phyloP scores from a whole-genome alignment of 37 sponge, comb jelly and placozoan genomes.

The Cliona cf. orientalis region DNA sequence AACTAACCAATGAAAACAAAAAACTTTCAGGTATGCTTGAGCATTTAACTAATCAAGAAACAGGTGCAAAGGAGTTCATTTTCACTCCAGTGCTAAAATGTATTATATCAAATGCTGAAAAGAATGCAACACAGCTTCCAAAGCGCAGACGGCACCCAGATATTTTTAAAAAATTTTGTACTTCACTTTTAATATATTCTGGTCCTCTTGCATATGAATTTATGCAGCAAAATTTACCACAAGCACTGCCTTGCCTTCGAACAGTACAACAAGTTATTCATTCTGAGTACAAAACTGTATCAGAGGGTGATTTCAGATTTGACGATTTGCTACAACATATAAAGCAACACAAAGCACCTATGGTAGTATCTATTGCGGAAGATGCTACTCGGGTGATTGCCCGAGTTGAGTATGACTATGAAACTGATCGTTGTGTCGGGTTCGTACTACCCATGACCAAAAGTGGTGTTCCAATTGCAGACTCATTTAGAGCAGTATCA shows the following conservation, averaged over 20 bases:
- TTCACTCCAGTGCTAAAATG: conserved; percentile 26
- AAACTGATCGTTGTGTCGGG: conserved; percentile 53
- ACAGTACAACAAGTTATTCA: conserved; percentile 55
- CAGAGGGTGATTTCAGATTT: conserved; percentile 66
- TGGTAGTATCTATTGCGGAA: conserved; percentile 50
- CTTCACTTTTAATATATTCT: conserved; percentile 51
- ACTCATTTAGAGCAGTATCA: conserved; percentile 36
- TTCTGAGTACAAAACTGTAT: conserved; percentile 32
- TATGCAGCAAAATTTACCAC: conserved; percentile 61
- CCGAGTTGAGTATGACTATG: conserved; percentile 58
- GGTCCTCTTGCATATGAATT: conserved; percentile 67
- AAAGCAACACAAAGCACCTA: conserved; percentile 26
- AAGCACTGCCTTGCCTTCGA: conserved; percentile 57
- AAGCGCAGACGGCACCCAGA: conserved; percentile 25
- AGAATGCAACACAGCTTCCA: conserved; percentile 18
- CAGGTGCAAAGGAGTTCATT: background rate
- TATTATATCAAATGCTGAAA: conserved; percentile 33
- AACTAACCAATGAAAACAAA: background rate
- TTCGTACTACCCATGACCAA: conserved; percentile 44
- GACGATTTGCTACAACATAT: conserved; percentile 45
- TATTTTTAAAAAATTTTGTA: conserved; percentile 51
- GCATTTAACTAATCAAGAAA: background rate
- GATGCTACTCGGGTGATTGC: conserved; percentile 57
- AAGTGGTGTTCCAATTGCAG: conserved; percentile 28
- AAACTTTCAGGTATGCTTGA: background rate